Evolutionary conservation across 2,797 vertebrate genomes (phyloP).

Genomic region (Pseudochirops corinnae): DNA sequence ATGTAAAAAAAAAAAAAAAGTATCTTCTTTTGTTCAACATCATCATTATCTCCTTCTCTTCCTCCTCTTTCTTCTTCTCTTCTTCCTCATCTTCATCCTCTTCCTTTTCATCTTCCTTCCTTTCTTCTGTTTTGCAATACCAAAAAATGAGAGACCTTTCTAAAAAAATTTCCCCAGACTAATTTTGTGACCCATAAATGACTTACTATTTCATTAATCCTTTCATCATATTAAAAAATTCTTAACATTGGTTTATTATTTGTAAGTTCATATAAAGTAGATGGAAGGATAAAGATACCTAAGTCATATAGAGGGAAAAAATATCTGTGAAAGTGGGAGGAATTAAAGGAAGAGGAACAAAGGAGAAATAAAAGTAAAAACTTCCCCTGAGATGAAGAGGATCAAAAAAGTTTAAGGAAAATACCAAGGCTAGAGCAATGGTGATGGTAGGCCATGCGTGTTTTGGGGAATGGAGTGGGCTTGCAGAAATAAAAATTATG

Average conservation of each 20-base stretch:
- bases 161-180: slow-evolving; percentile 29
- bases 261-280: not conserved
- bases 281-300: slow-evolving; percentile 3
- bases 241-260: slow-evolving; percentile 32
- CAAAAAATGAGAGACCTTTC: not conserved
- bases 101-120: not conserved
- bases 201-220: not conserved
- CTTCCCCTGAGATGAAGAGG: not conserved
- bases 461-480: not conserved
- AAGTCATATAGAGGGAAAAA: not conserved
- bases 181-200: slow-evolving; percentile 20
- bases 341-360: not conserved
- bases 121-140: not conserved
- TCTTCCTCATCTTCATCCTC: too few relatives aligned
- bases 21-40: too few relatives aligned
- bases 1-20: not conserved
- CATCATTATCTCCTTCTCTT: too few relatives aligned
- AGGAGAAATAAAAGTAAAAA: slow-evolving; percentile 18
- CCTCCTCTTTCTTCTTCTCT: too few relatives aligned
- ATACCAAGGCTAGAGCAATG: not conserved
- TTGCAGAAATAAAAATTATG: not conserved
- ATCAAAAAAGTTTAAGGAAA: not conserved
- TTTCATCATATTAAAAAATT: slow-evolving; percentile 49
- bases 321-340: not conserved
- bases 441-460: not conserved